Conservation (phyloP, 2,888 invertebrate species). For the Schizotus pectinicornis region DNA sequence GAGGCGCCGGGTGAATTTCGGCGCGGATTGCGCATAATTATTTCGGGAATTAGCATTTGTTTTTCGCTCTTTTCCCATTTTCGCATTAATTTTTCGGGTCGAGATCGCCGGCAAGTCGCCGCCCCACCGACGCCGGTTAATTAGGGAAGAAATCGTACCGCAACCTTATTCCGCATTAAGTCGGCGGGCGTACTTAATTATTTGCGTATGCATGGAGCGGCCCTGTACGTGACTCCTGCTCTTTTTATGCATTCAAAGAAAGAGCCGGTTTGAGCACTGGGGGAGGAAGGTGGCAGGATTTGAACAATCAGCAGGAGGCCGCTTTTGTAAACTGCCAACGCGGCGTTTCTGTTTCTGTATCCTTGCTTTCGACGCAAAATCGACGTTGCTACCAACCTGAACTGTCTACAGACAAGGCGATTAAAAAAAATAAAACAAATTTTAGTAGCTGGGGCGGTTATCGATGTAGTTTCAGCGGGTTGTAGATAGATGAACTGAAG, state of each 20-base stretch:
- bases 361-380: slow-evolving; percentile 18
- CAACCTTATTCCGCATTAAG: background rate
- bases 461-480: too few relatives aligned
- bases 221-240: slow-evolving; percentile 5
- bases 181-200: slow-evolving; percentile 2
- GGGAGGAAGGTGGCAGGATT: slow-evolving; percentile 8
- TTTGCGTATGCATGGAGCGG: background rate
- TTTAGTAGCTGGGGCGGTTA: too few relatives aligned
- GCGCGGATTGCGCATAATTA: too few relatives aligned
- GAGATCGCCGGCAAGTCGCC: background rate
- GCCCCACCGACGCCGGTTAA: background rate
- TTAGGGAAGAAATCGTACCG: background rate
- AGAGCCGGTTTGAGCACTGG: slow-evolving; percentile 2
- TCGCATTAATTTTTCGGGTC: too few relatives aligned
- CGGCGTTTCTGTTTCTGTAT: slow-evolving; percentile 16
- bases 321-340: slow-evolving; percentile 21
- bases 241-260: background rate
- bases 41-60: too few relatives aligned
- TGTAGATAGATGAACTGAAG: too few relatives aligned
- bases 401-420: too few relatives aligned
- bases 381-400: slow-evolving; percentile 4
- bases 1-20: too few relatives aligned
- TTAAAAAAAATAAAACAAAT: too few relatives aligned
- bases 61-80: too few relatives aligned
- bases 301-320: slow-evolving; percentile 22